phyloP scores from a whole-genome alignment of 35 echinoderm and acorn worm species.

The Lytechinus pictus region DNA sequence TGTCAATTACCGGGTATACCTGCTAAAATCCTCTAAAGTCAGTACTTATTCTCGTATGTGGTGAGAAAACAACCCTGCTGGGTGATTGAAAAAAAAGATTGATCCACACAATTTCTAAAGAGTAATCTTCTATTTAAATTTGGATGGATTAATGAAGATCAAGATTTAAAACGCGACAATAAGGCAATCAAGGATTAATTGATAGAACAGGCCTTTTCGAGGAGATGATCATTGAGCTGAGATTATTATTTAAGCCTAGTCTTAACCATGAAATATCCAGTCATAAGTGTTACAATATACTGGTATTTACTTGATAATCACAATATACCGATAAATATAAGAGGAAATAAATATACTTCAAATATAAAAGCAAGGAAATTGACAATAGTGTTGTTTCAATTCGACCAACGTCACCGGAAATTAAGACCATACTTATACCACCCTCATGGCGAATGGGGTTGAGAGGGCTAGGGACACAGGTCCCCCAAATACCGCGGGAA shows the following conservation, averaged over 20 bases:
- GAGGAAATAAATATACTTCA: too few species aligned
- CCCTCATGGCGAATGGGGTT: too few species aligned
- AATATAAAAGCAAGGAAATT: too few species aligned
- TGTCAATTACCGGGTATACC: neutral
- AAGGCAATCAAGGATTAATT: slow-evolving; percentile 18
- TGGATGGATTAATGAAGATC: neutral
- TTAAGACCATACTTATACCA: too few species aligned
- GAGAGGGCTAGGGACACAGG: too few species aligned
- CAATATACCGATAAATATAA: too few species aligned
- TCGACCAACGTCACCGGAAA: too few species aligned
- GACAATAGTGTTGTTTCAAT: too few species aligned
- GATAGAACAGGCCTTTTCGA: neutral
- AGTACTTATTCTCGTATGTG: neutral
- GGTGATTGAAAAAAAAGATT: neutral
- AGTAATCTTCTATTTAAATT: neutral
- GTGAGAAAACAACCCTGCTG: too few species aligned
- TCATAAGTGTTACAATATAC: too few species aligned
- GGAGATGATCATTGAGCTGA: neutral
- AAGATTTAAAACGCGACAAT: neutral
- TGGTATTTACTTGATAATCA: too few species aligned
- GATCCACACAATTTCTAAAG: neutral
- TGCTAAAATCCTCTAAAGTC: neutral
- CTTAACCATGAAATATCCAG: neutral
- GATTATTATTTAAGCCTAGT: neutral
- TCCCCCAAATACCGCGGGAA: too few species aligned